phyloP scores from a whole-genome alignment of 2,113 vertebrate genomes.

The Uria aalge region DNA sequence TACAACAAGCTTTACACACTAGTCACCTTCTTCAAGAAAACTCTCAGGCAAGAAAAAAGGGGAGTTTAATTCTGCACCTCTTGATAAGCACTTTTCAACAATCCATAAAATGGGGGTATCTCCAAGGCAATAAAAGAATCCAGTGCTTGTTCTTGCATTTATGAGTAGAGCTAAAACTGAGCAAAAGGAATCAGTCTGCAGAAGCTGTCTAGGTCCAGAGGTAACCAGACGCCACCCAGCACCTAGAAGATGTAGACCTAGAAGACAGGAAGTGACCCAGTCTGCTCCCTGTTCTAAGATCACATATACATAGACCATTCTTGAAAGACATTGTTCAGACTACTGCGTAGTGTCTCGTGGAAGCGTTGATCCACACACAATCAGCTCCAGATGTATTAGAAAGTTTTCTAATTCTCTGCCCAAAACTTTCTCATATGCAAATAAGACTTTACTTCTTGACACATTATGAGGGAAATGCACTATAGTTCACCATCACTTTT shows the following conservation, averaged over 20 bases:
- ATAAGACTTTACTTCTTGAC: background rate
- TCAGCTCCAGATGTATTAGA: rapidly evolving
- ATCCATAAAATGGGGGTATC: background rate
- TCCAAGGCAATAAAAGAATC: background rate
- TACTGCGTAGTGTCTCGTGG: background rate
- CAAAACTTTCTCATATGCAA: background rate
- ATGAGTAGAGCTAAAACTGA: background rate
- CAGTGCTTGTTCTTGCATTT: background rate
- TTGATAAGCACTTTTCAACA: conserved; percentile 7
- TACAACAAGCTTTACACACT: background rate
- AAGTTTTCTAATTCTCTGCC: background rate
- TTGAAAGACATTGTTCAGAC: background rate
- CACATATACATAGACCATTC: background rate
- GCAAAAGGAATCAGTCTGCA: background rate
- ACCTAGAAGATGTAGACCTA: background rate
- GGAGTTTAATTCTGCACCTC: background rate
- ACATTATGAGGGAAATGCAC: background rate
- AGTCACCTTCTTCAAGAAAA: conserved; percentile 26
- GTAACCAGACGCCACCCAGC: background rate
- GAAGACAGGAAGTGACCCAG: background rate
- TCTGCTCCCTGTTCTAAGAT: background rate
- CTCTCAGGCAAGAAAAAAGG: background rate
- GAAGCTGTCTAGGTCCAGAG: background rate
- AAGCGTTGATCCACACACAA: background rate
- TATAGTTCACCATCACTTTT: background rate